phyloP scores from a whole-genome alignment of 53 echinoderm and acorn worm genomes.

The Patiria pectinifera region DNA sequence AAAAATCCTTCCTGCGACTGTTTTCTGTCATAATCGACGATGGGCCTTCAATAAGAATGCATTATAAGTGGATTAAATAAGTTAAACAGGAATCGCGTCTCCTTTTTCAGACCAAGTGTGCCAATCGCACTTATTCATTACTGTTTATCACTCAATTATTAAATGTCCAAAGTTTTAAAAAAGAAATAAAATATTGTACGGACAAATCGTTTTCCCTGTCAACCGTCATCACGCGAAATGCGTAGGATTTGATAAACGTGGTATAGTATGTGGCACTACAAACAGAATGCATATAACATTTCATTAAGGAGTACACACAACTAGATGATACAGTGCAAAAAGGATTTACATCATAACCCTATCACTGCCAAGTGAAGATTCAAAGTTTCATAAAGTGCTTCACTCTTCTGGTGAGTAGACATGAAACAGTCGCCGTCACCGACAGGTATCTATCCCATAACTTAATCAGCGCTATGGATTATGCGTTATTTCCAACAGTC shows the following conservation, averaged over 20 bases:
- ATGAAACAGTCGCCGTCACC: constrained; percentile 26
- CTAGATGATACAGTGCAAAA: too few species aligned
- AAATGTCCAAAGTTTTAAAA: too few species aligned
- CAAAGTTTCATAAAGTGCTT: too few species aligned
- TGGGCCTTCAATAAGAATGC: neutral
- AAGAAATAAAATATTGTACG: too few species aligned
- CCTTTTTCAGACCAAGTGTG: neutral
- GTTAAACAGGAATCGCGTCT: neutral
- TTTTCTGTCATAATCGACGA: neutral
- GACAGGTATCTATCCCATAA: neutral
- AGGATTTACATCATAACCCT: too few species aligned
- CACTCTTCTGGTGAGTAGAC: neutral
- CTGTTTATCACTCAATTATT: neutral
- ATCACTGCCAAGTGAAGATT: too few species aligned
- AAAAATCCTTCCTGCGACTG: neutral
- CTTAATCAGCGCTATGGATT: constrained; percentile 42
- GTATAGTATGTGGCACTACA: too few species aligned
- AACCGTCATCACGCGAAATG: too few species aligned
- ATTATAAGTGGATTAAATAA: neutral
- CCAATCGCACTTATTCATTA: neutral
- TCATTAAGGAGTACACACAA: too few species aligned
- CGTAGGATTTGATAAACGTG: too few species aligned
- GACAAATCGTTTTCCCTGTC: too few species aligned
- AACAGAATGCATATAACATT: too few species aligned
- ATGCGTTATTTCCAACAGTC: constrained; percentile 14